Conservation (phyloP, 2,797 vertebrate genomes). For the Sciaenops ocellatus region DNA sequence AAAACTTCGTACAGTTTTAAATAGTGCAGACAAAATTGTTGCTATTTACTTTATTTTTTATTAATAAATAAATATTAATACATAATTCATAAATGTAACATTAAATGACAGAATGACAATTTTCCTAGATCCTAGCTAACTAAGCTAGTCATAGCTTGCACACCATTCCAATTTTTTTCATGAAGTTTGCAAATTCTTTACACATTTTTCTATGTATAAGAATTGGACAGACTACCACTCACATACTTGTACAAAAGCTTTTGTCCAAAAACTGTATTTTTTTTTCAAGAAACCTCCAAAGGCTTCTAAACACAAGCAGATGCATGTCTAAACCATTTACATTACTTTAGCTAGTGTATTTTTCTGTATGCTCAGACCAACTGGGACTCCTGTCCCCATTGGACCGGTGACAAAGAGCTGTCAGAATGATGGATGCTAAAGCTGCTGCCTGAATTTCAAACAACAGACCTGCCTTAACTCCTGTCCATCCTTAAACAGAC, state of each 20-base stretch:
- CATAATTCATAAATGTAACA: background rate
- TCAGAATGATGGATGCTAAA: constrained; percentile 81
- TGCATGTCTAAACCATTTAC: constrained; percentile 63
- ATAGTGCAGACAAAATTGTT: no score
- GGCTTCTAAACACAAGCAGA: constrained; percentile 58
- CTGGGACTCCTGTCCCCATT: constrained; percentile 63
- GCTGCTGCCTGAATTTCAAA: constrained; percentile 73
- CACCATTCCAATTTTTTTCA: background rate
- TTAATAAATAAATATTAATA: no score
- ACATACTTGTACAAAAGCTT: constrained; percentile 15
- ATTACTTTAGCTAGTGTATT: constrained; percentile 59
- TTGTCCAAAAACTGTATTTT: constrained; percentile 6
- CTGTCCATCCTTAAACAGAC: constrained; percentile 75
- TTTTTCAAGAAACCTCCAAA: constrained; percentile 32
- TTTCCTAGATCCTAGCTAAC: background rate
- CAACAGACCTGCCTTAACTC: constrained; percentile 72
- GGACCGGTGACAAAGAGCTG: constrained; percentile 74
- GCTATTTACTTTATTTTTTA: no score
- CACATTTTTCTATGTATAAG: background rate
- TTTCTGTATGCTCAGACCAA: constrained; percentile 48
- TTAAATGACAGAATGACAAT: background rate
- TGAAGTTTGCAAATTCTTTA: background rate
- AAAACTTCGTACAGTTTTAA: background rate
- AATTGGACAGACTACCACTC: background rate
- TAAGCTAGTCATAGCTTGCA: background rate